Conservation (phyloP, 2,797 vertebrate genomes). For the Microchirus variegatus region DNA sequence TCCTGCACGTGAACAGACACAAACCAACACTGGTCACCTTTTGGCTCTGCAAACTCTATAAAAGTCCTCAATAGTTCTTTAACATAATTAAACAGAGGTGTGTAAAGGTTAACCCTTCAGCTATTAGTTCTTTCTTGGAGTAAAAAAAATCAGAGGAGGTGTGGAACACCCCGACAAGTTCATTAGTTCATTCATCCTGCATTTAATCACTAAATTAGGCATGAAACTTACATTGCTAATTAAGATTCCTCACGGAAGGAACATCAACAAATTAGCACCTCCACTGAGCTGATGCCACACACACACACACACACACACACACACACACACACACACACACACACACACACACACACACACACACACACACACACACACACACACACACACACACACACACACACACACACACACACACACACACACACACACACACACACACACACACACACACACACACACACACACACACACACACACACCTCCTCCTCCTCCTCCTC, state of each 20-base stretch:
- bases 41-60: constrained; percentile 16
- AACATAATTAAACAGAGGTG: constrained; percentile 60
- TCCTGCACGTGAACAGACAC: background rate
- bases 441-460: constrained; percentile 7
- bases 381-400: constrained; percentile 18
- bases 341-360: constrained; percentile 17
- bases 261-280: constrained; percentile 82
- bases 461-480: background rate
- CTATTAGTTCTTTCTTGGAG: constrained; percentile 61
- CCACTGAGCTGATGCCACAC: constrained; percentile 48
- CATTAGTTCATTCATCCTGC: constrained; percentile 76
- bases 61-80: constrained; percentile 43
- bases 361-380: constrained; percentile 33
- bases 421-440: constrained; percentile 9
- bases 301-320: constrained; percentile 26
- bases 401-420: constrained; percentile 14
- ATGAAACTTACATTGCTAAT: constrained; percentile 79
- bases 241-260: constrained; percentile 78
- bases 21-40: background rate
- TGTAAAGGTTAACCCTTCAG: constrained; percentile 64
- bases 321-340: constrained; percentile 12
- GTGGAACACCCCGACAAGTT: constrained; percentile 64
- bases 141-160: constrained; percentile 38
- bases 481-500: too few relatives aligned
- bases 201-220: constrained; percentile 81